Evolutionary conservation across 1,140 invertebrate genomes (phyloP), one percentile per base, ranked within the genome.

Genomic region (Pachyrhynchus sulphureomaculatus): DNA sequence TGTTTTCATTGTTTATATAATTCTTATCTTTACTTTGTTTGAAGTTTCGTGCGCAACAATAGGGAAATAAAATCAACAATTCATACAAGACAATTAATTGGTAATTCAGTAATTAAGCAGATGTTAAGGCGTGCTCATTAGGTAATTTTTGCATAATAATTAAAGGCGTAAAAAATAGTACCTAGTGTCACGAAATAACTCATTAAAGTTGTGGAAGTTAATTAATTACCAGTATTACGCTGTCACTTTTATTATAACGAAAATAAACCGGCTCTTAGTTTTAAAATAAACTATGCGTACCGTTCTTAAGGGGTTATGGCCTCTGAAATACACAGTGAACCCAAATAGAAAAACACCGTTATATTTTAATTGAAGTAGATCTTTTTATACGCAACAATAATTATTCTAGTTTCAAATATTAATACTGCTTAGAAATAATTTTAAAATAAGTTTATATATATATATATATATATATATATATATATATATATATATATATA

Each of bases 191-290:
- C 26, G 33, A 51, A 9, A 32, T 23, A 44, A 21, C 44, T 58
- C 45, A 32, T 58, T 58, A 58, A 60, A 60, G 42, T 51, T 34
- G 55, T 52, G 37, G 47, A 52, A 52, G 57, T 44, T 48, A 60
- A 60, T 60, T 60, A 60, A 60, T 60, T 60, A 52, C 39, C 36
- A 49, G 57, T 51, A 60, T 60, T 60, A 60, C 47, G 57, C 57
- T 60, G 57, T 60, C 57, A 60, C 57, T 60, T 60, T 60, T 60
- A 60, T 60, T 60, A 60, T 60, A 60, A 60, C 57, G 57, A 60
- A 60, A 60, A 60, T 60, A 60, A 60, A 60, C 57, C 24, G 23
- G 47, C 54, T 52, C 47, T 60, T 52, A 36, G 37, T 60, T 60
- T 29, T 52, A 60, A 60, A 60, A 60, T 60, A 60, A 60, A 60